phyloP scores from a whole-genome alignment of 2,888 invertebrate species.

The Abscondita cerata region DNA sequence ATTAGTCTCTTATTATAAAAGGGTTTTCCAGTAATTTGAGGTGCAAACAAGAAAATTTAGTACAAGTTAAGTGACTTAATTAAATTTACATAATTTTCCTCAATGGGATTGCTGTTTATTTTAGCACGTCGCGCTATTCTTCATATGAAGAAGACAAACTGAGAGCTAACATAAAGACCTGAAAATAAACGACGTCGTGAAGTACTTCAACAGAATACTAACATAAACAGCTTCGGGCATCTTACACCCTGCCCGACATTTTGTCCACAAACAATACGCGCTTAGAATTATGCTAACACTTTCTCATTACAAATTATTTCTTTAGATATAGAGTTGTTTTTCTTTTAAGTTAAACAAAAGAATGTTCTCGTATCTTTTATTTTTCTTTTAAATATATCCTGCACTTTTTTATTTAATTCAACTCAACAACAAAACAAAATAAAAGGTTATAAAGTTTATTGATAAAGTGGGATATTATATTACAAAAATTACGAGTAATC shows the following conservation, averaged over 20 bases:
- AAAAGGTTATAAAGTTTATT: too few relatives aligned
- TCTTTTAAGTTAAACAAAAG: too few relatives aligned
- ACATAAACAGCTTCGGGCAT: constrained; percentile 44
- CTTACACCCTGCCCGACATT: constrained; percentile 44
- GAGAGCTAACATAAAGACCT: constrained; percentile 29
- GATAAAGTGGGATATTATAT: too few relatives aligned
- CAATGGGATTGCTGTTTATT: constrained; percentile 16
- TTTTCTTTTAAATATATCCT: background rate
- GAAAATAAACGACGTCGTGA: constrained; percentile 34
- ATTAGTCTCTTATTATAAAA: too few relatives aligned
- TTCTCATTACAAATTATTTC: constrained; percentile 44
- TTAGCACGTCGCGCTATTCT: constrained; percentile 28
- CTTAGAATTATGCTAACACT: constrained; percentile 46
- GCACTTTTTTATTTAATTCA: too few relatives aligned
- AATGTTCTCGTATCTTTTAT: background rate
- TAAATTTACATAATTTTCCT: constrained; percentile 24
- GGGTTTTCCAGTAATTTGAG: too few relatives aligned
- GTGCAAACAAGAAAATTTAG: background rate
- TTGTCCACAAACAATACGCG: constrained; percentile 48
- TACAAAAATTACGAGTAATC: too few relatives aligned
- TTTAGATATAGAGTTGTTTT: constrained; percentile 13
- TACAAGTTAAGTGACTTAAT: constrained; percentile 18
- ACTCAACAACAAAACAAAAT: too few relatives aligned
- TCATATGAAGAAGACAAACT: constrained; percentile 28
- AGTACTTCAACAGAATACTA: constrained; percentile 44